Evolutionary conservation across 2,888 invertebrate genomes (phyloP), one percentile per base, ranked within the genome.

Genomic region (Timema podura): DNA sequence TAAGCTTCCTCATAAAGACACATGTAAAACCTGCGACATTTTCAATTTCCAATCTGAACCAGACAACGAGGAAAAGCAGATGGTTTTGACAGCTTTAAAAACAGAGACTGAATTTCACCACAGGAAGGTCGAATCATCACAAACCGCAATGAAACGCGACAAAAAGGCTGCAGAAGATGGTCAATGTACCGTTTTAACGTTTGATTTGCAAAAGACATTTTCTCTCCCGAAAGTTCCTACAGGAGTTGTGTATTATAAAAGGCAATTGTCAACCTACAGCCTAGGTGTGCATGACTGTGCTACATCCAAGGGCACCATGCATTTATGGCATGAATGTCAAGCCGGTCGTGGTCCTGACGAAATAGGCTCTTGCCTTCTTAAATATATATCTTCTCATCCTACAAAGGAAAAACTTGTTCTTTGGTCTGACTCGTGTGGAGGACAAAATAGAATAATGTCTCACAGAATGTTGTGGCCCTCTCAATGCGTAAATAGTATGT

Each of bases 161-260:
- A 61, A 61, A 13, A 61, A 61, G 61, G 61, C 16, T 61, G 61
- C 61, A 61, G 13, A 11, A 61, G 61, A 61, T 10, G 61, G 61
- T 61, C 30, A 61, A 15, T 61, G 61, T 61, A 11, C 30, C 9
- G 61, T 61, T 30, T 16, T 61, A 61, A 61, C 16, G 8, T 61
- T 61, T 61, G 61, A 16, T 61, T 15, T 61, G 61, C 61, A 61
- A 30, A 30, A 61, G 61, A 61, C 61, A 11, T 30, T 15, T 45
- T 44, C 30, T 11, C 45, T 61, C 30, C 61, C 61, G 45, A 61
- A 61, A 45, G 61, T 61, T 61, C 61, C 61, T 44, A 15, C 61
- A 16, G 61, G 61, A 45, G 61, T 15, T 44, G 61, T 61, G 9
- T 15, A 30, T 61, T 61, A 61, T 45, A 61, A 61, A 61, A 30